Percentiles rank a stretch among this genome's conserved stretches.
These are phyloP conservation scores for Pseudomyrmex pallidus DNA, from an alignment of 1,140 invertebrate species.

Conservation along the genomic window DNA sequence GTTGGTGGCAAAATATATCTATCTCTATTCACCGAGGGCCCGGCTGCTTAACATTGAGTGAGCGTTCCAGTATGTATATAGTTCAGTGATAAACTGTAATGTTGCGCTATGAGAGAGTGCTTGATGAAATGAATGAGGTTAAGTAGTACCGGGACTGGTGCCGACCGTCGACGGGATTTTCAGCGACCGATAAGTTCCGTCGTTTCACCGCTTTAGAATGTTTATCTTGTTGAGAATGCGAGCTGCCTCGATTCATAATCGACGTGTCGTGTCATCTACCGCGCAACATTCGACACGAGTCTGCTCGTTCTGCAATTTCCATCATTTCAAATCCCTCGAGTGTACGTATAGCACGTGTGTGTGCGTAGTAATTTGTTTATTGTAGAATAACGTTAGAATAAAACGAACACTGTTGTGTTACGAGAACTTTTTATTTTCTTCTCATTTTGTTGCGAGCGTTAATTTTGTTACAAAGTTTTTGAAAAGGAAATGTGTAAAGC, in stretches of 20 bases:
- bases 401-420: neutral
- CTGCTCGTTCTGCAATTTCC: slow-evolving; percentile 78
- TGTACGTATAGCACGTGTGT: slow-evolving; percentile 70
- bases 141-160: neutral
- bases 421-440: neutral
- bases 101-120: no score
- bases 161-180: neutral
- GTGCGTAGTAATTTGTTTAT: neutral
- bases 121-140: neutral
- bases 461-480: slow-evolving; percentile 6
- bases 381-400: neutral
- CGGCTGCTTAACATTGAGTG: no score
- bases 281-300: slow-evolving; percentile 57
- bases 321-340: slow-evolving; percentile 66
- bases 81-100: no score
- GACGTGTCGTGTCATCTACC: slow-evolving; percentile 40
- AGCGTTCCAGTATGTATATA: no score
- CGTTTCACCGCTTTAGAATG: slow-evolving; percentile 64
- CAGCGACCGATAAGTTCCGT: slow-evolving; percentile 32
- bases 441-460: neutral
- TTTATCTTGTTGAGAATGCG: slow-evolving; percentile 69
- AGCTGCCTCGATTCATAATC: slow-evolving; percentile 54
- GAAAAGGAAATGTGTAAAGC: neutral
- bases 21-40: no score
- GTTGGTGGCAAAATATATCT: no score